Evolutionary conservation across 2,888 invertebrate genomes (phyloP), one percentile per base, ranked within the genome.

Genomic region (Melanophora roralis): DNA sequence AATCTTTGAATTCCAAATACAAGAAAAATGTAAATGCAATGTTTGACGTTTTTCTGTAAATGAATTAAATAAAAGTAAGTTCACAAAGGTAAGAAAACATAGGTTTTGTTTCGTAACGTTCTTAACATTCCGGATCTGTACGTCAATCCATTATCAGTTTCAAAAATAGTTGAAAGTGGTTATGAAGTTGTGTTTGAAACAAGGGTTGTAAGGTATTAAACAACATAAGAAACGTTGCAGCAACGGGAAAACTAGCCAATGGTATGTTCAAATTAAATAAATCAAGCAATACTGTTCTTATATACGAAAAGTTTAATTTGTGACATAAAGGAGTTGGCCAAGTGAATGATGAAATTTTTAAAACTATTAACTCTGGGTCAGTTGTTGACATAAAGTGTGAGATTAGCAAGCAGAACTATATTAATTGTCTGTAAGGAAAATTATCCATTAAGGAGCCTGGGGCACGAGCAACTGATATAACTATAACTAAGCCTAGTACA

Each of bases 161-260:
- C n/a, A n/a, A n/a, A n/a, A n/a, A n/a, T n/a, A n/a, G 62, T 47
- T 12, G 62, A 62, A 19, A 47, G 19, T 34, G 62, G 62, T 19
- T 36, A 19, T 47, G 32, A 62, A 47, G 62, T 62, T 12, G 12
- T 36, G 12, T 62, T 47, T 47, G 19, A 47, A 19, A n/a, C n/a
- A n/a, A n/a, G n/a, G n/a, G n/a, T n/a, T n/a, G n/a, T n/a, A n/a
- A n/a, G n/a, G n/a, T n/a, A n/a, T n/a, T n/a, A n/a, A n/a, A n/a
- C n/a, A n/a, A n/a, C n/a, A n/a, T n/a, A n/a, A n/a, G n/a, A n/a
- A n/a, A n/a, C n/a, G n/a, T n/a, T n/a, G n/a, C n/a, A n/a, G n/a
- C n/a, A n/a, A n/a, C n/a, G n/a, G n/a, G n/a, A n/a, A n/a, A n/a
- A n/a, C n/a, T n/a, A n/a, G n/a, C n/a, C n/a, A n/a, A n/a, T n/a